phyloP scores from a whole-genome alignment of 2,888 invertebrate species.

The Griposia aprilina region DNA sequence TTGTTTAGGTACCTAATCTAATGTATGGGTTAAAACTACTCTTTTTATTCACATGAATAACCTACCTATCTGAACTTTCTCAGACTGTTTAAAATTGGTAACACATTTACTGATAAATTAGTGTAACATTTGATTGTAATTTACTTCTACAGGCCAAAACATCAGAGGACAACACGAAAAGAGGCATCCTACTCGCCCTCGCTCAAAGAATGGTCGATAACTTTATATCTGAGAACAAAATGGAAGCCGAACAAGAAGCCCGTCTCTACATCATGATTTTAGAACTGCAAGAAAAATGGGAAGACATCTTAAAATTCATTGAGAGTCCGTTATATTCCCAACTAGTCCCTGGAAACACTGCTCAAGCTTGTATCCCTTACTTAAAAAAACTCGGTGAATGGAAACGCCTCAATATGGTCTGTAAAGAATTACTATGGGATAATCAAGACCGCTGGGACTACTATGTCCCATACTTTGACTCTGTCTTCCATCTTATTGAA shows the following conservation, averaged over 20 bases:
- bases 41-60: neutral
- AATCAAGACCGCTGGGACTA: slow-evolving; percentile 94
- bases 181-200: slow-evolving; percentile 94
- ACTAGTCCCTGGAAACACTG: slow-evolving; percentile 92
- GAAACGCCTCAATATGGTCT: slow-evolving; percentile 93
- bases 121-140: neutral
- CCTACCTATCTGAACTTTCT: neutral
- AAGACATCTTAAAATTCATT: slow-evolving; percentile 95
- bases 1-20: neutral
- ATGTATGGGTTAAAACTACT: neutral
- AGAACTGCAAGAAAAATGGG: slow-evolving; percentile 94
- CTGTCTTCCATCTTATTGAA: slow-evolving; percentile 92
- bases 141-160: slow-evolving; percentile 80
- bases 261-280: slow-evolving; percentile 96
- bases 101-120: neutral
- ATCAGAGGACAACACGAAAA: slow-evolving; percentile 89
- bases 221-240: slow-evolving; percentile 95
- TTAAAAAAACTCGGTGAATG: slow-evolving; percentile 94
- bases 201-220: slow-evolving; percentile 98
- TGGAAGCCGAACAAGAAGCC: slow-evolving; percentile 98
- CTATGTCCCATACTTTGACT: slow-evolving; percentile 93
- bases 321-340: slow-evolving; percentile 93
- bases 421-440: slow-evolving; percentile 93
- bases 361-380: slow-evolving; percentile 93
- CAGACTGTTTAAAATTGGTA: neutral